Evolutionary conservation across 2,113 vertebrate genomes (phyloP).

Genomic region (Carassius carassius): DNA sequence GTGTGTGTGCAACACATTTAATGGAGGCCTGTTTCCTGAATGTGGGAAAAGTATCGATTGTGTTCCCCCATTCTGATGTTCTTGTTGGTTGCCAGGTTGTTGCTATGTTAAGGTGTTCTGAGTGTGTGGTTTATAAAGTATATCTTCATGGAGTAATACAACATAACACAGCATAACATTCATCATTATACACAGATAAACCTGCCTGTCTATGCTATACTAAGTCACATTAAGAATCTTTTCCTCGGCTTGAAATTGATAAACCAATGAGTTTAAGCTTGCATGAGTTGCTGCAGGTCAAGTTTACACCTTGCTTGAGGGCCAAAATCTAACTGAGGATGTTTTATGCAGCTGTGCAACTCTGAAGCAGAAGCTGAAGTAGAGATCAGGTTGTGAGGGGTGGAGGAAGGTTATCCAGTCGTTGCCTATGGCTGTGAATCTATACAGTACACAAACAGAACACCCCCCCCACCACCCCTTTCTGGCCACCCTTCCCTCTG

Average conservation of each 20-base stretch:
- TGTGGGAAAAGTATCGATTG: not conserved
- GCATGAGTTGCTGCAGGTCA: slow-evolving; percentile 26
- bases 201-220: not conserved
- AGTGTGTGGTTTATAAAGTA: not conserved
- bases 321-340: slow-evolving; percentile 29
- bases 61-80: not conserved
- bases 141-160: not conserved
- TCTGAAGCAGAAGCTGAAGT: slow-evolving; percentile 17
- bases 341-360: slow-evolving; percentile 38
- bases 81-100: not conserved
- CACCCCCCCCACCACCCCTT: slow-evolving; percentile 1
- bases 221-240: not conserved
- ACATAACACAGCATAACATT: not conserved
- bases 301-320: slow-evolving; percentile 32
- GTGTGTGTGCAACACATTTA: too few relatives aligned
- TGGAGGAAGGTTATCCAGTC: slow-evolving; percentile 30
- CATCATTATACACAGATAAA: not conserved
- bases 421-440: slow-evolving; percentile 46
- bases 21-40: too few relatives aligned
- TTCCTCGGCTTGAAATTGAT: not conserved
- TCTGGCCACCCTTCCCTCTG: slow-evolving; percentile 23
- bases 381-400: slow-evolving; percentile 7
- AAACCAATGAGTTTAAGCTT: slow-evolving; percentile 18
- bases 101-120: not conserved
- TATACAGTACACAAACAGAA: slow-evolving; percentile 36